These are phyloP conservation scores for Chamaetylas fuelleborni DNA, from an alignment of 2,113 vertebrate genomes.

Conservation along the genomic window DNA sequence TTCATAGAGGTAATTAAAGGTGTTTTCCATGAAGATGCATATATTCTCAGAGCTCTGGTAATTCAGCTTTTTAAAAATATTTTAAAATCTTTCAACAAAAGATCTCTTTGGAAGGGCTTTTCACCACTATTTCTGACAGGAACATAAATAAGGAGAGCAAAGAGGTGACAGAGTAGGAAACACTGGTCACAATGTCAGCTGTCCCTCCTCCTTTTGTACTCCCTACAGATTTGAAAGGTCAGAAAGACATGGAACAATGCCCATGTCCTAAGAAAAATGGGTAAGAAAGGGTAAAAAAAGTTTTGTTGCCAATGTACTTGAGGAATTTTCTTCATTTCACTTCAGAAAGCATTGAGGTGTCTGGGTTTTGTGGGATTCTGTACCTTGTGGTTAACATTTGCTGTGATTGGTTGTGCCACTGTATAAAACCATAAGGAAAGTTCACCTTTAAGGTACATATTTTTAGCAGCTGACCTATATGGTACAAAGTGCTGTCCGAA, in stretches of 20 bases:
- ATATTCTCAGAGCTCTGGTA: not conserved
- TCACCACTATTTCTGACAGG: not conserved
- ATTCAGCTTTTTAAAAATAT: not conserved
- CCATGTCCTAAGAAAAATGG: not conserved
- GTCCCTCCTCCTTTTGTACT: not conserved
- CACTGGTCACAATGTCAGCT: not conserved
- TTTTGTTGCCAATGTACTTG: not conserved
- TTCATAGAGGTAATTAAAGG: not conserved
- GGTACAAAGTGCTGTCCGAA: not conserved
- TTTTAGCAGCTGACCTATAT: slow-evolving; percentile 31
- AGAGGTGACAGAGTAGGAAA: not conserved
- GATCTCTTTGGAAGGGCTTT: not conserved
- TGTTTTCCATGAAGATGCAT: not conserved
- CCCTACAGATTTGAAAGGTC: not conserved
- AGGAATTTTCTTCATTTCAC: not conserved
- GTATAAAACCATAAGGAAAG: not conserved
- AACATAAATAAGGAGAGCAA: not conserved
- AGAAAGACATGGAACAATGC: not conserved
- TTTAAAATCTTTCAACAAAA: not conserved
- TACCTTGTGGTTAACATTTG: slow-evolving; percentile 24
- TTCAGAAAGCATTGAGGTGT: not conserved
- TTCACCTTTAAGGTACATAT: not conserved
- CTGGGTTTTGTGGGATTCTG: not conserved
- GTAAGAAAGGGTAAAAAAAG: not conserved
- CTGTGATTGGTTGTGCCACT: slow-evolving; percentile 16